Evolutionary conservation across 1,140 invertebrate species (phyloP).

Genomic region (Myzus persicae): DNA sequence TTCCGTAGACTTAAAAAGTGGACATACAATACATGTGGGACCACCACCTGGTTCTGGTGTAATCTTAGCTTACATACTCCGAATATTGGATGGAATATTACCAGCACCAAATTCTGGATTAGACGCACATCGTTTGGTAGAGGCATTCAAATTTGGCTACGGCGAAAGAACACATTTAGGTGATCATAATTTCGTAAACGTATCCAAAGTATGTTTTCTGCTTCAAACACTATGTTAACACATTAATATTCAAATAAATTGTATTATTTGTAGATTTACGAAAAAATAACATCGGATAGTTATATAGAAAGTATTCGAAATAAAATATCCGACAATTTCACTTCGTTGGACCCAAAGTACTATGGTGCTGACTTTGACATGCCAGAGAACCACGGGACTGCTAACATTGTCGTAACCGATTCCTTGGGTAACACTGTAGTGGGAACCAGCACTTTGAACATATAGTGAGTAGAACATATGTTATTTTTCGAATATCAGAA

Average conservation of each 20-base stretch:
- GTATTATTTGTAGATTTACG: slow-evolving; percentile 67
- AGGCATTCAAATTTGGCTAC: slow-evolving; percentile 95
- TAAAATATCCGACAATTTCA: slow-evolving; percentile 74
- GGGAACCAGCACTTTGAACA: slow-evolving; percentile 77
- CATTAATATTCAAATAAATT: background rate
- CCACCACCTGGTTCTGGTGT: slow-evolving; percentile 85
- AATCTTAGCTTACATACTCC: slow-evolving; percentile 82
- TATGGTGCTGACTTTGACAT: slow-evolving; percentile 74
- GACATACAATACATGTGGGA: slow-evolving; percentile 74
- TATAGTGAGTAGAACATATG: slow-evolving; percentile 23
- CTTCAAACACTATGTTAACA: background rate
- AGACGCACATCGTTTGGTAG: slow-evolving; percentile 82
- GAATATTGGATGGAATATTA: slow-evolving; percentile 76
- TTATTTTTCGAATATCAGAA: background rate
- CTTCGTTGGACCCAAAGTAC: slow-evolving; percentile 72
- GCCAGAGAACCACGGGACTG: slow-evolving; percentile 78
- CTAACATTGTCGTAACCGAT: slow-evolving; percentile 84
- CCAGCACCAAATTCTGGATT: slow-evolving; percentile 66
- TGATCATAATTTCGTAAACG: slow-evolving; percentile 73
- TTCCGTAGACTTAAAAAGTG: slow-evolving; percentile 66
- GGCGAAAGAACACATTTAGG: slow-evolving; percentile 85
- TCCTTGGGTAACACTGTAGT: slow-evolving; percentile 87
- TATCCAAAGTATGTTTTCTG: slow-evolving; percentile 58
- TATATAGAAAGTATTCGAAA: slow-evolving; percentile 72
- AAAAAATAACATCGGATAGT: slow-evolving; percentile 72